Conservation (phyloP, 2,888 invertebrate genomes). For the Hyposoter didymator region DNA sequence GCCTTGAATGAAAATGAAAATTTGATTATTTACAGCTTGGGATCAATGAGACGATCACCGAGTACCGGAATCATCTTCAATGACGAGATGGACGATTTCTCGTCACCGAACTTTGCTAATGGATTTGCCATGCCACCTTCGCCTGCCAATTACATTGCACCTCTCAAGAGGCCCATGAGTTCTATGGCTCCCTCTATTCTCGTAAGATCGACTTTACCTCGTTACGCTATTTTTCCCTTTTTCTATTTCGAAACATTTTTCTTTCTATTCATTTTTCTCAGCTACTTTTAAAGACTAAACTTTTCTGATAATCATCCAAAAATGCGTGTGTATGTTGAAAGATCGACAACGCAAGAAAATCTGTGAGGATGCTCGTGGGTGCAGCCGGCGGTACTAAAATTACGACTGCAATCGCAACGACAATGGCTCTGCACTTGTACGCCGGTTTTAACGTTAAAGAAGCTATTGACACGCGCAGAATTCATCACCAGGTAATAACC, state of each 20-base stretch:
- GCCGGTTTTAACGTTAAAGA: conserved; percentile 88
- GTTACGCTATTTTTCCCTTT: neutral
- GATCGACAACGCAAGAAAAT: neutral
- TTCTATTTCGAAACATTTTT: neutral
- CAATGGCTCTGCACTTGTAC: conserved; percentile 88
- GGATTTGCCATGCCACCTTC: conserved; percentile 91
- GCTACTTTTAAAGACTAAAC: no score
- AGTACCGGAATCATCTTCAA: conserved; percentile 96
- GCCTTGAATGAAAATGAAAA: no score
- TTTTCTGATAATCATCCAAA: neutral
- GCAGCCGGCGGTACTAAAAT: conserved; percentile 95
- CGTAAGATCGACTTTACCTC: neutral
- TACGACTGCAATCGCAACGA: conserved; percentile 90
- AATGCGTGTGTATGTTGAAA: neutral
- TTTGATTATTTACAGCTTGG: conserved; percentile 85
- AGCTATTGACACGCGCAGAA: conserved; percentile 87
- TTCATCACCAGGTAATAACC: conserved; percentile 26
- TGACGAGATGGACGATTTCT: conserved; percentile 98
- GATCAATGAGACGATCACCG: conserved; percentile 91
- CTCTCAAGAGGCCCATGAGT: conserved; percentile 93
- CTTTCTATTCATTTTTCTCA: neutral
- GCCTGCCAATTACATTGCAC: conserved; percentile 91
- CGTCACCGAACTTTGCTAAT: conserved; percentile 89
- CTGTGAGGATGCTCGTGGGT: conserved; percentile 4
- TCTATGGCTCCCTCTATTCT: conserved; percentile 93